Evolutionary conservation across 2,888 invertebrate genomes (phyloP).

Genomic region (Gymnoscelis rufifasciata): DNA sequence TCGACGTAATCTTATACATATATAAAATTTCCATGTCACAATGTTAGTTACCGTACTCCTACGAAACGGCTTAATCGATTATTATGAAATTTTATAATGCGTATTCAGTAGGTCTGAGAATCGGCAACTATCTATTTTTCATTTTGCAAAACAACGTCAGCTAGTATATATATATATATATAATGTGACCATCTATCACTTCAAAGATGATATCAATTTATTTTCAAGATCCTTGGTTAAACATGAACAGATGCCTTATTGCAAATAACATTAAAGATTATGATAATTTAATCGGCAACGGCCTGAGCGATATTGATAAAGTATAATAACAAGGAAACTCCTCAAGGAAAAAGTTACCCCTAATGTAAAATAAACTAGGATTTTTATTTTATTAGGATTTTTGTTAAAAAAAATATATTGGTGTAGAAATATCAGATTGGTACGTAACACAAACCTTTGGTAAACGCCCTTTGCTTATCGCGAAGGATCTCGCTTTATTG

Average conservation of each 20-base stretch:
- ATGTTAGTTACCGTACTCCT: no score
- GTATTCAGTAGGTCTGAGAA: no score
- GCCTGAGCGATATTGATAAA: not conserved
- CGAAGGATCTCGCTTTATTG: not conserved
- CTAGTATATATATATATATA: no score
- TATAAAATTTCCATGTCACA: no score
- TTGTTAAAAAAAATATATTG: slow-evolving; percentile 1
- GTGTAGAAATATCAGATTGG: not conserved
- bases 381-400: no score
- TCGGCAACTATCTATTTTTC: no score
- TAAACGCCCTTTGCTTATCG: slow-evolving; percentile 1
- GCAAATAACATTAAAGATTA: not conserved
- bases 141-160: no score
- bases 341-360: not conserved
- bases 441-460: not conserved
- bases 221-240: not conserved
- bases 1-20: no score
- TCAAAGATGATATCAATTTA: not conserved
- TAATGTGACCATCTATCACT: no score
- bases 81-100: no score
- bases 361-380: not conserved
- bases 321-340: not conserved
- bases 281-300: slow-evolving; percentile 1
- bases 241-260: not conserved
- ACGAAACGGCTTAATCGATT: no score